These are phyloP conservation scores for Toxonevra muliebris DNA, from an alignment of 2,888 invertebrate genomes.

Conservation along the genomic window DNA sequence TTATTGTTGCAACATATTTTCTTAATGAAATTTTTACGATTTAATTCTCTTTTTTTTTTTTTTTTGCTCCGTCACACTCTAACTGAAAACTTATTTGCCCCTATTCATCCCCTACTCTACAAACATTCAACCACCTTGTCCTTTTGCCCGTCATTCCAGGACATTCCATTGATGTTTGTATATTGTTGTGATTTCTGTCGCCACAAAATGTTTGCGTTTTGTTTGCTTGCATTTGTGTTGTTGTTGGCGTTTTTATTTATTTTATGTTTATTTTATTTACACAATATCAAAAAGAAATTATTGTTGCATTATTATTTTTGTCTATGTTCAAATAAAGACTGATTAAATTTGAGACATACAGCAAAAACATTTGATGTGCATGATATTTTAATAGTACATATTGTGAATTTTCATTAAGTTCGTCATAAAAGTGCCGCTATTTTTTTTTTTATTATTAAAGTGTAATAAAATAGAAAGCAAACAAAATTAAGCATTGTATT, in stretches of 20 bases:
- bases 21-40: slow-evolving; percentile 51
- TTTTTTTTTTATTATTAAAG: slow-evolving; percentile 38
- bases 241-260: slow-evolving; percentile 10
- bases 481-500: too few species aligned
- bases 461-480: slow-evolving; percentile 10
- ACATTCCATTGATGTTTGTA: neutral
- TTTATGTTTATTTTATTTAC: slow-evolving; percentile 33
- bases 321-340: slow-evolving; percentile 8
- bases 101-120: neutral
- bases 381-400: neutral
- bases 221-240: too few species aligned
- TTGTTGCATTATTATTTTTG: slow-evolving; percentile 15
- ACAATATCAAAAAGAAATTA: slow-evolving; percentile 37
- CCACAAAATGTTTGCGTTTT: neutral
- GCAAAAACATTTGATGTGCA: too few species aligned
- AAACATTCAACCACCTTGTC: neutral
- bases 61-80: neutral
- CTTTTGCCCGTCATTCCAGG: neutral
- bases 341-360: slow-evolving; percentile 15
- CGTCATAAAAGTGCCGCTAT: slow-evolving; percentile 33
- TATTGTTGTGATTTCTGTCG: too few species aligned
- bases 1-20: slow-evolving; percentile 47
- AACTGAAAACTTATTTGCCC: neutral
- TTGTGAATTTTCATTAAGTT: slow-evolving; percentile 31
- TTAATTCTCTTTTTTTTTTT: slow-evolving; percentile 20